Conservation (phyloP, 2,888 invertebrate genomes). For the Pristionchus entomophagus region DNA sequence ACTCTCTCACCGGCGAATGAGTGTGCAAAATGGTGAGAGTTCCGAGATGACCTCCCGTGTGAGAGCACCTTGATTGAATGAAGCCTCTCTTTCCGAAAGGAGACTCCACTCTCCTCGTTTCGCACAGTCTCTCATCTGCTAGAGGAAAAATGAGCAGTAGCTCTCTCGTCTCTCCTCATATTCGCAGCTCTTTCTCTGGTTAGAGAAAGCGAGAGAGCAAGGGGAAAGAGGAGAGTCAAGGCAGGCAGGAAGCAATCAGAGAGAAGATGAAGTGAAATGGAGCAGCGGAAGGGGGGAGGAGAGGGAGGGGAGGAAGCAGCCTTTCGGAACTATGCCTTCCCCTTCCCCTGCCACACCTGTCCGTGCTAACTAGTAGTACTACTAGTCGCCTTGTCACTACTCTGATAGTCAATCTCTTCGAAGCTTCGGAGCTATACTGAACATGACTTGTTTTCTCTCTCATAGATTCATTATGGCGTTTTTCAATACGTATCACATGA, state of each 20-base stretch:
- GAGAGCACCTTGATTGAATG: conserved; percentile 17
- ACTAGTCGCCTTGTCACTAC: not conserved
- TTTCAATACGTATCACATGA: too few species aligned
- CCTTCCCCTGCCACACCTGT: not conserved
- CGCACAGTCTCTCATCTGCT: not conserved
- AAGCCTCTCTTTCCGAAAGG: not conserved
- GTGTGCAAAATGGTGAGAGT: too few species aligned
- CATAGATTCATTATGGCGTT: too few species aligned
- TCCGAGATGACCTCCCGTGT: too few species aligned
- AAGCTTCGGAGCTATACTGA: too few species aligned
- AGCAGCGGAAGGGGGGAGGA: not conserved
- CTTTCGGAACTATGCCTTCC: not conserved
- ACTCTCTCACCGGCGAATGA: too few species aligned
- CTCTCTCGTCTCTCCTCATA: not conserved
- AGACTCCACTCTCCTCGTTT: not conserved
- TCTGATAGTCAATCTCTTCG: too few species aligned
- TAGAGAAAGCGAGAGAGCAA: not conserved
- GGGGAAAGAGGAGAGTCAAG: not conserved
- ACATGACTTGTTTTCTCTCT: too few species aligned
- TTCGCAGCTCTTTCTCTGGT: not conserved
- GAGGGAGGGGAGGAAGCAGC: not conserved
- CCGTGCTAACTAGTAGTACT: not conserved
- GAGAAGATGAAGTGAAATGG: conserved; percentile 24
- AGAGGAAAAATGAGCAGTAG: not conserved
- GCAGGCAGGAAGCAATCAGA: not conserved